Evolutionary conservation across 2,888 invertebrate genomes (phyloP).

Genomic region (Agrotis puta): DNA sequence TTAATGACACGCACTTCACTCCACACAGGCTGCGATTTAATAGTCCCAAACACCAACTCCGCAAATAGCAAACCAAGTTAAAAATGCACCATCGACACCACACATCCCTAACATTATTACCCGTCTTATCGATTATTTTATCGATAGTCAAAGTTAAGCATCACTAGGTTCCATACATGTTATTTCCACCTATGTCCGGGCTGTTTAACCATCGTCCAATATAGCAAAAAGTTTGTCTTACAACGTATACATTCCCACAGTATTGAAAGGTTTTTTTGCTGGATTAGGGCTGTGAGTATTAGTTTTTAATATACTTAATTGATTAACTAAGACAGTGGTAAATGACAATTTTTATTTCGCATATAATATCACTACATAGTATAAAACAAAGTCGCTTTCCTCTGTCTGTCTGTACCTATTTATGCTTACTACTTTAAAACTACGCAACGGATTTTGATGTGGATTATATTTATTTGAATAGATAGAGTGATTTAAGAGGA

Average conservation of each 20-base stretch:
- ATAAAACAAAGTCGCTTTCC: too few species aligned
- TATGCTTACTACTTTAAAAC: too few species aligned
- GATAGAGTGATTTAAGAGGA: too few species aligned
- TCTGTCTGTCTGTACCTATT: too few species aligned
- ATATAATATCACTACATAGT: too few species aligned
- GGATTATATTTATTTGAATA: too few species aligned
- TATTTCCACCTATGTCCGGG: conserved; percentile 67
- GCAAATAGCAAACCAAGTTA: neutral
- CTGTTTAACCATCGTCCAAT: conserved; percentile 65
- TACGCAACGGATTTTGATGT: too few species aligned
- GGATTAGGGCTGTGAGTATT: conserved; percentile 72
- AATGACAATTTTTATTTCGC: too few species aligned
- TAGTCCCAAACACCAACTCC: too few species aligned
- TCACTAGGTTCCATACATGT: conserved; percentile 69
- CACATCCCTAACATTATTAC: conserved; percentile 15
- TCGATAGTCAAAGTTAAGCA: conserved; percentile 65
- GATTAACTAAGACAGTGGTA: conserved; percentile 41
- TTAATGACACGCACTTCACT: too few species aligned
- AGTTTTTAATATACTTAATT: conserved; percentile 66
- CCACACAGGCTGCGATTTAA: too few species aligned
- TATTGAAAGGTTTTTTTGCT: conserved; percentile 75
- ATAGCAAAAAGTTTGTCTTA: conserved; percentile 85
- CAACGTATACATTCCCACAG: conserved; percentile 86
- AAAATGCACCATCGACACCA: conserved; percentile 9
- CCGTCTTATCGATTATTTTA: conserved; percentile 58